Conservation (phyloP, 2,888 invertebrate genomes). For the Serrognathus titanus region DNA sequence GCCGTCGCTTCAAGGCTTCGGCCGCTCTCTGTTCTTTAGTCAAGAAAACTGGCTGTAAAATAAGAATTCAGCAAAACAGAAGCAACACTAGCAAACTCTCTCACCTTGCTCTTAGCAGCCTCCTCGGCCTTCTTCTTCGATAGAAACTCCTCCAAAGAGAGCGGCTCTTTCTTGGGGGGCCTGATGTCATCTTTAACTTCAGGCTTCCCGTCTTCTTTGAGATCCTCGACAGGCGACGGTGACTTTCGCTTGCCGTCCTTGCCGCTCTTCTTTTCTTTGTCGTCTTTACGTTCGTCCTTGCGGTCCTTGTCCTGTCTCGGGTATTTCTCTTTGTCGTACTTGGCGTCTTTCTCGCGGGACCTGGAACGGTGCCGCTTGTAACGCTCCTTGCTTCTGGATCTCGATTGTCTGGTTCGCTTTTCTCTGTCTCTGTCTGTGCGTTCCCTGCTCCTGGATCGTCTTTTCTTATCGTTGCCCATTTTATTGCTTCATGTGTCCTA, state of each 20-base stretch:
- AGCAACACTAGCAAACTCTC: not conserved
- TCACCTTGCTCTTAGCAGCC: conserved; percentile 82
- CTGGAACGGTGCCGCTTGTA: conserved; percentile 37
- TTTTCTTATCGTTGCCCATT: conserved; percentile 47
- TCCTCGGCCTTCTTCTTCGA: conserved; percentile 96
- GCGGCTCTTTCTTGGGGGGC: conserved; percentile 69
- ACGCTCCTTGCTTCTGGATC: conserved; percentile 46
- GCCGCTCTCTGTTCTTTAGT: conserved; percentile 93
- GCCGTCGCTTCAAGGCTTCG: conserved; percentile 83
- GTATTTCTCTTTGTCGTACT: conserved; percentile 33
- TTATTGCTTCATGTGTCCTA: too few relatives aligned
- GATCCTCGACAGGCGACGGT: conserved; percentile 45
- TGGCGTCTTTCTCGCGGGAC: conserved; percentile 41
- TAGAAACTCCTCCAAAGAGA: conserved; percentile 92
- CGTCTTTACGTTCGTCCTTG: conserved; percentile 27
- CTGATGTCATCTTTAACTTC: conserved; percentile 25
- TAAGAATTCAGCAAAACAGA: not conserved
- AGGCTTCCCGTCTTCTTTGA: conserved; percentile 38
- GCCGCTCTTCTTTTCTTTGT: conserved; percentile 32
- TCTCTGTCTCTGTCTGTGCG: conserved; percentile 40
- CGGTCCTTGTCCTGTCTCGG: conserved; percentile 30
- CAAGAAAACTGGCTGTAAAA: conserved; percentile 80
- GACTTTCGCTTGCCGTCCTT: conserved; percentile 40
- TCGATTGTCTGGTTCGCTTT: conserved; percentile 40
- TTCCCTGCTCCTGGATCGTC: conserved; percentile 48